Base-by-base conservation (phyloP, 2,113 vertebrate species). In the Periophthalmodon schlosseri region DNA sequence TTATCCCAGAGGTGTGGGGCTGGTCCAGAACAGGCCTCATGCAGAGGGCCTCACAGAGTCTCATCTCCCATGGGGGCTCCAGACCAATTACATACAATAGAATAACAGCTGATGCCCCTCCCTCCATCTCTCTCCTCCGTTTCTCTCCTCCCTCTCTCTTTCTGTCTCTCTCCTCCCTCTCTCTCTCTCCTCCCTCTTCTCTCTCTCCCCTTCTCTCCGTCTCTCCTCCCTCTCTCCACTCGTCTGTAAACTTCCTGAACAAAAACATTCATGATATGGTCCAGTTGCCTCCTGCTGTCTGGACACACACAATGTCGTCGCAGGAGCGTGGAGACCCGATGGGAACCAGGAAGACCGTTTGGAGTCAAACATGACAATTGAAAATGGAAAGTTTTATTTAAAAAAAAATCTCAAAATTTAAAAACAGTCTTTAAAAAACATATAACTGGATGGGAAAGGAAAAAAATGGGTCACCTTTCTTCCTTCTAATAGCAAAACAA, bases 231-330 rank as follows among this genome's bases (percentile, higher is more conserved):
- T 89, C 88, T 91, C 12, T 89, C 89, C 90, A 87, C 86, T 90
- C 90, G 79, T 86, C 86, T 91, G 33, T 86, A 83, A 91, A 90
- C 90, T 91, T 89, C 89, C 88, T 89, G 90, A 75, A 93, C 89
- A 90, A 91, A 87, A 91, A 86, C 87, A 91, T 92, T 89, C 84
- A 90, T 92, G 89, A 91, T 91, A 92, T 90, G 91, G 89, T 89
- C 91, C 81, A 84, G 91, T 87, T 86, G 85, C 85, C 86, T 85
- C 87, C 81, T 85, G 83, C 84, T 84, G 80, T 83, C 72, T 60
- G 73, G 77, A 76, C 76, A 80, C 82, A 80, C 82, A 88, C 80
- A 87, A 86, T 87, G 80, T 86, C 79, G 78, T 86, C 86, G 85
- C 78, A 88, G 89, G 89, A 82, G 89, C 81, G 68, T 88, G 89